Conservation (phyloP, 2,888 invertebrate species). For the Eugnorisma glareosa region DNA sequence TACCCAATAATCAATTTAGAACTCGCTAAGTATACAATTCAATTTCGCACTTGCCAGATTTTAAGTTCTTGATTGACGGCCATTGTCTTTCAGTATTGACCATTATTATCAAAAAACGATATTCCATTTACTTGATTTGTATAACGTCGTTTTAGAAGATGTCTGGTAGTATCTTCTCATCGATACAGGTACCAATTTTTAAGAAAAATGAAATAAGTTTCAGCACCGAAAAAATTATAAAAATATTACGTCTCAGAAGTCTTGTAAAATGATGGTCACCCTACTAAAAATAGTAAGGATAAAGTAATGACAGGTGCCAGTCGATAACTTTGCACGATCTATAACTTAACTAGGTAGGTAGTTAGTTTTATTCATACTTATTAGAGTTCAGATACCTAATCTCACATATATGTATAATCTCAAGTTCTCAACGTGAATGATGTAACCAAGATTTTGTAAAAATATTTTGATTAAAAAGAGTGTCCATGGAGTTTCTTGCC, state of each 20-base stretch:
- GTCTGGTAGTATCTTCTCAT: neutral
- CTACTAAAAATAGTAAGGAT: slow-evolving; percentile 10
- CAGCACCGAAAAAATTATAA: no score
- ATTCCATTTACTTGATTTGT: neutral
- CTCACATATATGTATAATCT: no score
- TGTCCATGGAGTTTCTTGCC: no score
- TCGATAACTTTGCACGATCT: neutral
- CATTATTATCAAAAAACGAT: slow-evolving; percentile 5
- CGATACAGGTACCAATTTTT: neutral
- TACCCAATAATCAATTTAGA: neutral
- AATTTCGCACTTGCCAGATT: slow-evolving; percentile 8
- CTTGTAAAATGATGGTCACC: neutral
- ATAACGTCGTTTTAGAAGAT: neutral
- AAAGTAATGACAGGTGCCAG: neutral
- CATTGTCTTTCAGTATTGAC: slow-evolving; percentile 27
- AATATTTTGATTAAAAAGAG: no score
- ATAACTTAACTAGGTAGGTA: neutral
- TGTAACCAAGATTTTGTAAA: no score
- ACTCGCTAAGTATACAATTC: slow-evolving; percentile 2
- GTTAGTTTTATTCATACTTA: neutral
- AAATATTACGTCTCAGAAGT: neutral
- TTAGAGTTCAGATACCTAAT: neutral
- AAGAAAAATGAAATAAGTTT: neutral
- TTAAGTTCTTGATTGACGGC: neutral
- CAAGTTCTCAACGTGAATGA: no score